Conservation (phyloP, 1,140 invertebrate species). For the silkworm (Bombyx mori) region DNA sequence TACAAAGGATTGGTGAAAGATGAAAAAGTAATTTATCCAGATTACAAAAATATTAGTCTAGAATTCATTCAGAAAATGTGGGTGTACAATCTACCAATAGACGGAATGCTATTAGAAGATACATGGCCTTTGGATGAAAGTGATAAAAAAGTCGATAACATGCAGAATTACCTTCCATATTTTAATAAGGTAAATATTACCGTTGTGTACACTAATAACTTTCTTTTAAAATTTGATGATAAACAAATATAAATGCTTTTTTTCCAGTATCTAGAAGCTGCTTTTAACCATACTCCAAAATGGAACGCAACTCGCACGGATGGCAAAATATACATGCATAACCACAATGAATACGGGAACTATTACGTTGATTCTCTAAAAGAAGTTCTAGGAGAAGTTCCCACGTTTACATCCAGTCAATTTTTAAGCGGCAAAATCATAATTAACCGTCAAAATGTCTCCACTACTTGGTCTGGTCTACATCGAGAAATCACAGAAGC, state of each 20-base stretch:
- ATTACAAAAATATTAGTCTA: slow-evolving; percentile 25
- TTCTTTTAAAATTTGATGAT: background rate
- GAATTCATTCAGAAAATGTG: slow-evolving; percentile 39
- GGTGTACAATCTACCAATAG: slow-evolving; percentile 25
- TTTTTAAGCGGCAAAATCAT: slow-evolving; percentile 33
- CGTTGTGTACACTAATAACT: background rate
- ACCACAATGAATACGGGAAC: slow-evolving; percentile 45
- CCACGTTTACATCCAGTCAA: slow-evolving; percentile 32
- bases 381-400: slow-evolving; percentile 16
- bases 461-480: slow-evolving; percentile 43
- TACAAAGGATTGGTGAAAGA: slow-evolving; percentile 35
- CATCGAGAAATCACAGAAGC: slow-evolving; percentile 39
- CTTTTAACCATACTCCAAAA: slow-evolving; percentile 37
- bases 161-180: slow-evolving; percentile 30
- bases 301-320: slow-evolving; percentile 40
- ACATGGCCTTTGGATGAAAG: slow-evolving; percentile 54
- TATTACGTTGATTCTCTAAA: slow-evolving; percentile 30
- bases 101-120: slow-evolving; percentile 48
- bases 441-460: slow-evolving; percentile 45
- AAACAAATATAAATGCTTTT: background rate
- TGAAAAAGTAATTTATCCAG: slow-evolving; percentile 35
- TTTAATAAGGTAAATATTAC: slow-evolving; percentile 21
- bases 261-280: slow-evolving; percentile 45
- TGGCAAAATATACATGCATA: slow-evolving; percentile 28
- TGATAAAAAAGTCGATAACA: slow-evolving; percentile 30